A percentile compares a stretch with the other conserved stretches of the same genome.
Conservation (phyloP, 2,888 invertebrate species). For the Epicampocera succincta region DNA sequence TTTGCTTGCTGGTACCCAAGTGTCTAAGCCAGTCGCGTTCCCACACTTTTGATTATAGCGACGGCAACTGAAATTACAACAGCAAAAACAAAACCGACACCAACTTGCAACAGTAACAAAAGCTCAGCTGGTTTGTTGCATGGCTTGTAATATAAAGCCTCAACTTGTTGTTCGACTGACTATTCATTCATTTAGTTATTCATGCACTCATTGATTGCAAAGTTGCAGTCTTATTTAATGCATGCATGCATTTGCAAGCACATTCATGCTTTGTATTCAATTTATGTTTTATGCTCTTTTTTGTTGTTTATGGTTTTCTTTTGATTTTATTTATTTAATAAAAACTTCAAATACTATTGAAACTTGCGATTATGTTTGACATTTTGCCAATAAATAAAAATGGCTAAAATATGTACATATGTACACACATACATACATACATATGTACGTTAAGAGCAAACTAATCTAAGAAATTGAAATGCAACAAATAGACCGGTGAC, state of each 20-base stretch:
- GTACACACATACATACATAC: neutral
- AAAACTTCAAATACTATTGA: conserved; percentile 49
- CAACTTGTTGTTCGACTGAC: conserved; percentile 38
- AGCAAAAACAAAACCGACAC: conserved; percentile 13
- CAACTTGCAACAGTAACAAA: conserved; percentile 42
- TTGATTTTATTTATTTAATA: conserved; percentile 42
- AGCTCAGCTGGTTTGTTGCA: conserved; percentile 36
- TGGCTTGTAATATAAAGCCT: conserved; percentile 48
- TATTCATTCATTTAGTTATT: conserved; percentile 51
- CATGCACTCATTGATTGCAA: conserved; percentile 58
- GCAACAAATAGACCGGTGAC: conserved; percentile 24
- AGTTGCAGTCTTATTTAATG: conserved; percentile 53
- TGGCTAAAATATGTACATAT: conserved; percentile 12
- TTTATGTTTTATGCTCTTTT: conserved; percentile 43
- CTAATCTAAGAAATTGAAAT: conserved; percentile 4
- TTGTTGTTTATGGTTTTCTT: neutral
- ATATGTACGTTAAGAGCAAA: neutral
- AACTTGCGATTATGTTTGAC: conserved; percentile 58
- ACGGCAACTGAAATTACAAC: conserved; percentile 5
- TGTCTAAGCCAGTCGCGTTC: conserved; percentile 65
- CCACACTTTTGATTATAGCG: conserved; percentile 63
- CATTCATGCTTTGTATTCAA: conserved; percentile 44
- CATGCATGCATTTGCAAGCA: conserved; percentile 44
- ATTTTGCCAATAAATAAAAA: conserved; percentile 64
- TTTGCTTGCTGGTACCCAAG: conserved; percentile 58